These are phyloP conservation scores for Eudasyphora cyanicolor DNA, from an alignment of 2,888 invertebrate genomes.

Conservation along the genomic window DNA sequence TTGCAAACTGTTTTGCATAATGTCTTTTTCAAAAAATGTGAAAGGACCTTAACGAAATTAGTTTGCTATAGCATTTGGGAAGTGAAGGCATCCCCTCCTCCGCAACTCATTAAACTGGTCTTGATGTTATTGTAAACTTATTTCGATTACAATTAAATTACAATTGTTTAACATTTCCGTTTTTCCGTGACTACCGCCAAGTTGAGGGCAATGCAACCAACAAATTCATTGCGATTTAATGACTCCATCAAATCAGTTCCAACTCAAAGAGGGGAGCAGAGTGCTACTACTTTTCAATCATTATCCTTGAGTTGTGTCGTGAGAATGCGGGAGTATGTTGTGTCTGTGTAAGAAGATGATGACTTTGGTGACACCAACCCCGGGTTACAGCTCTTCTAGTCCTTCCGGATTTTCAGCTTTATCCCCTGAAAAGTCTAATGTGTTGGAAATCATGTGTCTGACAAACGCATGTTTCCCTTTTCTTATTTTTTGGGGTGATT, in stretches of 20 bases:
- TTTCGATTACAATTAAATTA: slow-evolving; percentile 42
- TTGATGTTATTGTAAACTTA: not conserved
- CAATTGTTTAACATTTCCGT: slow-evolving; percentile 19
- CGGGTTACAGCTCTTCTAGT: slow-evolving; percentile 6
- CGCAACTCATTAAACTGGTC: slow-evolving; percentile 13
- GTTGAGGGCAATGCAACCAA: not conserved
- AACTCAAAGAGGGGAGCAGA: no score
- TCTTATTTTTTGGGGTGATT: slow-evolving; percentile 47
- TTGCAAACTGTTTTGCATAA: no score
- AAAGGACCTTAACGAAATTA: not conserved
- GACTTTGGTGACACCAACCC: slow-evolving; percentile 41
- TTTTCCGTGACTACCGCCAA: not conserved
- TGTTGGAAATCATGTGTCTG: slow-evolving; percentile 33
- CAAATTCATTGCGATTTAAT: slow-evolving; percentile 42
- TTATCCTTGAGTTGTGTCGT: not conserved
- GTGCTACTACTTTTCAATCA: slow-evolving; percentile 21
- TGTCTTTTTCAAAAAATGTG: not conserved
- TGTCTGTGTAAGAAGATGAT: not conserved
- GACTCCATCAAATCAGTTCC: slow-evolving; percentile 37
- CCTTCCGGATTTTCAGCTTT: not conserved
- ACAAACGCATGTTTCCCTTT: not conserved
- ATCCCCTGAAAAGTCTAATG: slow-evolving; percentile 10
- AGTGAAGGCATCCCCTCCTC: not conserved
- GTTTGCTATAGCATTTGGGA: not conserved
- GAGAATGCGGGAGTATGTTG: not conserved